These are phyloP conservation scores for Muntiacus reevesi DNA, from an alignment of 2,113 vertebrate species.

Conservation along the genomic window DNA sequence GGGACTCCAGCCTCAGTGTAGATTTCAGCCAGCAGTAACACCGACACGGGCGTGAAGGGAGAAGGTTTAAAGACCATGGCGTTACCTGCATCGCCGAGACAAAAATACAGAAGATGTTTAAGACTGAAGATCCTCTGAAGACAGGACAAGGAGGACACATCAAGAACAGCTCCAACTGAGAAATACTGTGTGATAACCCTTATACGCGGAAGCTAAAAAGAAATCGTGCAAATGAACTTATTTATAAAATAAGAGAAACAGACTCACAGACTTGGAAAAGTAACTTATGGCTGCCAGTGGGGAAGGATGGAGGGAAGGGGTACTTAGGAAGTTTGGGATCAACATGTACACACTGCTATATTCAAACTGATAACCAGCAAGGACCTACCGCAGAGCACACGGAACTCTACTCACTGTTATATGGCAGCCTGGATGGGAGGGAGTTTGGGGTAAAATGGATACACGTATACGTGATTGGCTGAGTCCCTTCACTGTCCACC, in stretches of 20 bases:
- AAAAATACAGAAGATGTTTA: background rate
- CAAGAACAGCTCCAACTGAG: background rate
- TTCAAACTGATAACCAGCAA: background rate
- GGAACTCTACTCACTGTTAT: background rate
- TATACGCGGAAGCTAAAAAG: background rate
- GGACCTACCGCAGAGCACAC: background rate
- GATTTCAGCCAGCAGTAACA: constrained; percentile 92
- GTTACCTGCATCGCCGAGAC: constrained; percentile 84
- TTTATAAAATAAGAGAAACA: background rate
- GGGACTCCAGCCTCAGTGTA: constrained; percentile 91
- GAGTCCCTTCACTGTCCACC: background rate
- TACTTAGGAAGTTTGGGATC: background rate
- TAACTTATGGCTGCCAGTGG: background rate
- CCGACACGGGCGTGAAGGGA: constrained; percentile 91
- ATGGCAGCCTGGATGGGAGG: background rate
- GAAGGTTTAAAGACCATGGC: constrained; percentile 97
- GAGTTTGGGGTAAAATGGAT: background rate
- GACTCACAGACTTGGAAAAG: background rate
- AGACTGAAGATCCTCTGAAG: background rate
- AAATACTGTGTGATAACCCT: background rate
- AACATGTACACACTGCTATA: background rate
- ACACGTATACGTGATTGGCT: background rate
- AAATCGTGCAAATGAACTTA: background rate
- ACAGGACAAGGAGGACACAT: background rate
- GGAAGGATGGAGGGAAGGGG: background rate